Conservation (phyloP, 92 coral and sea anemone genomes). For the Scolanthus callimorphus region DNA sequence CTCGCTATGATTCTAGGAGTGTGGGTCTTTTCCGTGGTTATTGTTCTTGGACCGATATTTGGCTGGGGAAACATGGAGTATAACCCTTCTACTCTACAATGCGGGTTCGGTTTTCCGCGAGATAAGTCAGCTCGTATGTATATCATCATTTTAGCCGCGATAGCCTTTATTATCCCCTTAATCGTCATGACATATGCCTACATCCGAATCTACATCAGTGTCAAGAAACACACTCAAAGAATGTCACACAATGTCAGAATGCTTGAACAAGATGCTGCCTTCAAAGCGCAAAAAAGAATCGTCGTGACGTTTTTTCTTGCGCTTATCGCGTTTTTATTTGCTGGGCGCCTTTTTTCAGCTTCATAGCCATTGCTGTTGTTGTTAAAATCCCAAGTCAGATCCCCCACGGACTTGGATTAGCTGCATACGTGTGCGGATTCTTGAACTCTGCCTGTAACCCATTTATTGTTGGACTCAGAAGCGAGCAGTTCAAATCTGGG, state of each 20-base stretch:
- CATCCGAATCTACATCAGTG: conserved; percentile 45
- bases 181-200: conserved; percentile 64
- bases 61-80: conserved; percentile 82
- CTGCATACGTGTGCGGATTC: conserved; percentile 82
- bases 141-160: conserved; percentile 45
- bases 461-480: conserved; percentile 74
- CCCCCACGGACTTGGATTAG: conserved; percentile 76
- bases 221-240: conserved; percentile 57
- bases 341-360: conserved; percentile 78
- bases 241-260: conserved; percentile 50
- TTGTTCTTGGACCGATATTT: conserved; percentile 64
- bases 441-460: conserved; percentile 78
- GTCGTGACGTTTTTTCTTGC: conserved; percentile 76
- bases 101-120: conserved; percentile 75
- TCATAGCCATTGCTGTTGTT: conserved; percentile 59
- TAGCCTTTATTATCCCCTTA: conserved; percentile 62
- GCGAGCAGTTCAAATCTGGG: conserved; percentile 49
- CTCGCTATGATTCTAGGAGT: conserved; percentile 44
- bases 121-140: conserved; percentile 44
- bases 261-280: conserved; percentile 18
- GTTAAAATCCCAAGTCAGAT: conserved; percentile 42
- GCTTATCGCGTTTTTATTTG: conserved; percentile 66
- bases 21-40: conserved; percentile 53
- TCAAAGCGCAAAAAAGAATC: conserved; percentile 48
- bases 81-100: conserved; percentile 72